These are phyloP conservation scores for Muraenolepis orangiensis DNA, from an alignment of 2,797 vertebrate species.

Conservation along the genomic window DNA sequence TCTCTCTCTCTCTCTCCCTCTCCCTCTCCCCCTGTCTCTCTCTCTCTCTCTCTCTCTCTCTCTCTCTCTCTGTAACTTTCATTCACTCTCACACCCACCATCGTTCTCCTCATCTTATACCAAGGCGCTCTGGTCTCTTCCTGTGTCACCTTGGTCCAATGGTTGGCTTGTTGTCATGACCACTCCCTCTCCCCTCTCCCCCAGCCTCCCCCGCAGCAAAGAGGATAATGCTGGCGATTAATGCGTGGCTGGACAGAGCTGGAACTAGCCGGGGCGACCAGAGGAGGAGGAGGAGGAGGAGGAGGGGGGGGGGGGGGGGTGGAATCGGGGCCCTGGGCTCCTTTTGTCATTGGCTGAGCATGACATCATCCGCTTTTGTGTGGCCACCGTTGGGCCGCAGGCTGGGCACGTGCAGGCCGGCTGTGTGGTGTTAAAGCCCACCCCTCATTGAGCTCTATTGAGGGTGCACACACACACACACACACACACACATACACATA, in stretches of 20 bases:
- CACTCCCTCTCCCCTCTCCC: background rate
- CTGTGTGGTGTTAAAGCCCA: slow-evolving; percentile 57
- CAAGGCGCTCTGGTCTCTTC: slow-evolving; percentile 34
- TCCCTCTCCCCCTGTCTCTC: too few relatives aligned
- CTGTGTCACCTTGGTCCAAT: slow-evolving; percentile 13
- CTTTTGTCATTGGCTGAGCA: slow-evolving; percentile 80
- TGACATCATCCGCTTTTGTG: slow-evolving; percentile 83
- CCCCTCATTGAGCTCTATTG: slow-evolving; percentile 21
- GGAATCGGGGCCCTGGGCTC: slow-evolving; percentile 52
- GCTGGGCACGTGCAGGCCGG: slow-evolving; percentile 74
- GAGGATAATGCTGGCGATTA: slow-evolving; percentile 78
- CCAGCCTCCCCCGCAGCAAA: slow-evolving; percentile 57
- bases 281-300: slow-evolving; percentile 61
- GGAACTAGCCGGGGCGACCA: slow-evolving; percentile 66
- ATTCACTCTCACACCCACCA: slow-evolving; percentile 18
- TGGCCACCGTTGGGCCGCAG: slow-evolving; percentile 70
- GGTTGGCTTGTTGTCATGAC: background rate
- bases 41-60: too few relatives aligned
- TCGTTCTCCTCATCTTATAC: slow-evolving; percentile 24
- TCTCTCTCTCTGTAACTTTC: too few relatives aligned
- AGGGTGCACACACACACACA: slow-evolving; percentile 8
- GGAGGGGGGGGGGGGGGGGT: too few relatives aligned
- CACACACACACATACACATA: slow-evolving; percentile 13
- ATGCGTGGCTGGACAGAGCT: slow-evolving; percentile 76
- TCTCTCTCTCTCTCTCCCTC: too few relatives aligned